Evolutionary conservation across 2,113 vertebrate species (phyloP), one percentile per base, ranked within the genome.

Genomic region (Ammodytes dubius): DNA sequence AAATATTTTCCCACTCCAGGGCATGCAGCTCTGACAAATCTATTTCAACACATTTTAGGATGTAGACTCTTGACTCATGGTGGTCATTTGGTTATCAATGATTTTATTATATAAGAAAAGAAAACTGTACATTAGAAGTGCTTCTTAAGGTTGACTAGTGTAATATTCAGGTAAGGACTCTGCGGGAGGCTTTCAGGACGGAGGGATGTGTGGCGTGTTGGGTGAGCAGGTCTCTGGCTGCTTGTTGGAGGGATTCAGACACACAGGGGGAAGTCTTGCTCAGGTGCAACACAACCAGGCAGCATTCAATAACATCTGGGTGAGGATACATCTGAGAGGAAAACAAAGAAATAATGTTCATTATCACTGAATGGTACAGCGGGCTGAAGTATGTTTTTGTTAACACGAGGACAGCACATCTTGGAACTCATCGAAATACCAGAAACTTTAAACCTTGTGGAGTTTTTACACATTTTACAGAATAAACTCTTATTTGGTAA

Each of bases 251-350:
- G 5, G 92, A 83, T 0, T 76, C 86, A 0, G 93, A 75, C 47
- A 96, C 59, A 0, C 65, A 43, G 2, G 88, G 63, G 0, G 89
- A 92, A 19, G 84, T 90, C 37, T 84, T 49, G 27, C 86, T 68
- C 0, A 95, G 35, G 86, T 96, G 94, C n/a, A 98, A 95, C 6
- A 99, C 79, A 1, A 99, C 92, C 0, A 99, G 96, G 75, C 97
- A 98, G 82, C 97, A 97, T 57, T 99, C 98, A 10, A 97, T 66
- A 3, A 99, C 97, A 0, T 99, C 96, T 0, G 98, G 98, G 78
- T 95, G 98, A 0, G 96, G 94, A 87, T 90, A 96, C 70, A 75
- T 86, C 98, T 99, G 90, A 46, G 78, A 49, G 52, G 42, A 35
- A 13, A 68, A 76, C 47, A n/a, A 11, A 42, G 7, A 49, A 3